These are phyloP conservation scores for Schizopygopsis malacanthus DNA, from an alignment of 2,797 vertebrate genomes.

Conservation along the genomic window DNA sequence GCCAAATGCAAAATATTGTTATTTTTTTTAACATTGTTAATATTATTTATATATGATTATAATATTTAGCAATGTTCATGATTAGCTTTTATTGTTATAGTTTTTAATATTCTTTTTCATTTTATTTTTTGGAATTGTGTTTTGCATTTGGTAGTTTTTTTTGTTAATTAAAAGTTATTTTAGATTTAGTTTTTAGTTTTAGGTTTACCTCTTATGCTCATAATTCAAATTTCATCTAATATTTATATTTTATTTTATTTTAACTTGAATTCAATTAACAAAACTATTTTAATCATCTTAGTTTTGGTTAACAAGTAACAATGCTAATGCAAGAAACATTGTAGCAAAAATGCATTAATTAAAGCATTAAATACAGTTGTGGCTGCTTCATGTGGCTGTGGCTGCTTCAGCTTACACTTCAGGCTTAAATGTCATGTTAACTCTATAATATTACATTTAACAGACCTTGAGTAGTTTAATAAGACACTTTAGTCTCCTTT, in stretches of 20 bases:
- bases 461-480: slow-evolving; percentile 17
- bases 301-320: slow-evolving; percentile 6
- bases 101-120: background rate
- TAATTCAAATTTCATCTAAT: background rate
- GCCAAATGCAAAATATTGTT: slow-evolving; percentile 40
- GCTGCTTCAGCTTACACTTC: slow-evolving; percentile 80
- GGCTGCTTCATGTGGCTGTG: slow-evolving; percentile 81
- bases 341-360: slow-evolving; percentile 77
- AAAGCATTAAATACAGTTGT: slow-evolving; percentile 79
- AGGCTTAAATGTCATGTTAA: slow-evolving; percentile 78
- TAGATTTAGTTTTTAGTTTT: background rate
- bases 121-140: background rate
- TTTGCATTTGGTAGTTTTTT: background rate
- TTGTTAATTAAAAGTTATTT: background rate
- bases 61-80: background rate
- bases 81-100: background rate
- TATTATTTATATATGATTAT: background rate
- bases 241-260: background rate
- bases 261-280: slow-evolving; percentile 3
- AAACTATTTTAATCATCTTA: background rate
- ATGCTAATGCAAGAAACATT: slow-evolving; percentile 77
- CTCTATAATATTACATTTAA: slow-evolving; percentile 25
- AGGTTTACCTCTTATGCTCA: background rate
- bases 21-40: background rate
- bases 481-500: slow-evolving; percentile 15